Conservation (phyloP, 2,113 vertebrate species). For the Xiphophorus couchianus region DNA sequence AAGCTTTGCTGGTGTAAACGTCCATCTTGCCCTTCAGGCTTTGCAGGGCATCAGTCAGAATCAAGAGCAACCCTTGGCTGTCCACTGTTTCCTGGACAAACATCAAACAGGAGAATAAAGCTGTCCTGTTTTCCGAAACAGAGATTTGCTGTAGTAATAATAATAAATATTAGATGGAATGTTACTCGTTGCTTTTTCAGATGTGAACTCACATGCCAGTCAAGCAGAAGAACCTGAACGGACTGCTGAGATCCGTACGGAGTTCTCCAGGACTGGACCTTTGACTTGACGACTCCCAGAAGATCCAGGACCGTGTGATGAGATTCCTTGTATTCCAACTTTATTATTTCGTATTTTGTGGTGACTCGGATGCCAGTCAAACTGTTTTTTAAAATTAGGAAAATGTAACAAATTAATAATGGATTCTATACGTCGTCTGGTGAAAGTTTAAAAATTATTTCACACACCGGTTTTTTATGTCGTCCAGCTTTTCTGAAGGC, state of each 20-base stretch:
- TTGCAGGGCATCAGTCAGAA: constrained; percentile 46
- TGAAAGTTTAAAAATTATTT: not conserved
- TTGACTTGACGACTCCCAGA: constrained; percentile 12
- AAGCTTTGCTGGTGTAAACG: constrained; percentile 45
- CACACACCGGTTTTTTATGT: constrained; percentile 52
- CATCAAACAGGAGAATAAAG: not conserved
- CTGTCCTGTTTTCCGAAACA: not conserved
- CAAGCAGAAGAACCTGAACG: constrained; percentile 30
- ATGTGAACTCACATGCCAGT: constrained; percentile 56
- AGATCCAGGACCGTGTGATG: constrained; percentile 43
- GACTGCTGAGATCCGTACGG: constrained; percentile 43
- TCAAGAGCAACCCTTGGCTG: constrained; percentile 28
- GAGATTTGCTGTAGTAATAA: not conserved
- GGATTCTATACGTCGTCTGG: not conserved
- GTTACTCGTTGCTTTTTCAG: not conserved
- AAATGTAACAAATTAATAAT: not conserved
- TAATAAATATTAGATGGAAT: not conserved
- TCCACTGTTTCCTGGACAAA: constrained; percentile 45
- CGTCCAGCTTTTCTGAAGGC: constrained; percentile 47
- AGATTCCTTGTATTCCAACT: constrained; percentile 47
- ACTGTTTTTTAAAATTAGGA: constrained; percentile 27
- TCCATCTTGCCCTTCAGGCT: constrained; percentile 42
- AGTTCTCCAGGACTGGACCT: constrained; percentile 47
- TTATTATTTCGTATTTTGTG: constrained; percentile 51
- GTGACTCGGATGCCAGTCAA: constrained; percentile 47